phyloP scores from a whole-genome alignment of 2,113 vertebrate genomes.

The Furnarius figulus region DNA sequence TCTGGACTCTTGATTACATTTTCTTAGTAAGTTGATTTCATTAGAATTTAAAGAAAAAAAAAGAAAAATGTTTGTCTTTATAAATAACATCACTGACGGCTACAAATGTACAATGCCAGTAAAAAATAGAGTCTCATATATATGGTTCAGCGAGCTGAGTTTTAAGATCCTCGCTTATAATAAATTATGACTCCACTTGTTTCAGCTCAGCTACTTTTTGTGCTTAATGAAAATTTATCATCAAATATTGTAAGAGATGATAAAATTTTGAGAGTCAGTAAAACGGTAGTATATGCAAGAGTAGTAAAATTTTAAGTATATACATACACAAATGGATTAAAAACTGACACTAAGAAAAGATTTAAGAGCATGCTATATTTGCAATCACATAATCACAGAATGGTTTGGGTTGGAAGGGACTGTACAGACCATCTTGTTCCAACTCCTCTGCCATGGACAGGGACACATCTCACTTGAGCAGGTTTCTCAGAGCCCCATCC shows the following conservation, averaged over 20 bases:
- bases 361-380: not conserved
- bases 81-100: not conserved
- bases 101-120: not conserved
- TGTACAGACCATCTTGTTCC: not conserved
- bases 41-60: not conserved
- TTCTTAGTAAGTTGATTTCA: not conserved
- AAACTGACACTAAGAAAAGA: not conserved
- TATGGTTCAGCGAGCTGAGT: not conserved
- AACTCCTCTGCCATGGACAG: accelerated
- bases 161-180: not conserved
- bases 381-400: not conserved
- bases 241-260: not conserved
- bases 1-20: not conserved
- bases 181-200: not conserved
- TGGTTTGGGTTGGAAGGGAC: not conserved
- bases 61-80: not conserved
- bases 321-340: not conserved
- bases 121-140: not conserved
- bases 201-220: not conserved
- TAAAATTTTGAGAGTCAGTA: not conserved
- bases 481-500: not conserved
- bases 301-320: not conserved
- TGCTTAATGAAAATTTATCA: not conserved
- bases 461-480: not conserved
- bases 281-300: not conserved